phyloP scores from a whole-genome alignment of 2,888 invertebrate genomes.

The Linhomoeus sp. region DNA sequence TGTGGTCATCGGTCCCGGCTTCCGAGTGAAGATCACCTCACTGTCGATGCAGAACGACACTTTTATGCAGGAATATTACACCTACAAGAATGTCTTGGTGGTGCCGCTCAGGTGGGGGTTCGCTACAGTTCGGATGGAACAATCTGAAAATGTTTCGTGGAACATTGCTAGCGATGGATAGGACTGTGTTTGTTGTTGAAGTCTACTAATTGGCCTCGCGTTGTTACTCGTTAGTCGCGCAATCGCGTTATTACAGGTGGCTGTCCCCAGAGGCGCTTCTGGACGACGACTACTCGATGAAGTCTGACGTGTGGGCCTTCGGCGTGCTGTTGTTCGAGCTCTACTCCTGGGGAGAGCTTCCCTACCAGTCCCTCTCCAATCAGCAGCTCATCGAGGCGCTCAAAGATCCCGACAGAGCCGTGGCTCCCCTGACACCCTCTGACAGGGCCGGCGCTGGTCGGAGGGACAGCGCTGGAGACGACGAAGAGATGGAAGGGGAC shows the following conservation, averaged over 20 bases:
- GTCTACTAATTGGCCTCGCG: too few relatives aligned
- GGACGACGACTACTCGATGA: conserved; percentile 73
- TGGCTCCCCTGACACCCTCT: not conserved
- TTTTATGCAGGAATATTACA: conserved; percentile 70
- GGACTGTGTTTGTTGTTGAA: too few relatives aligned
- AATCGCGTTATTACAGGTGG: too few relatives aligned
- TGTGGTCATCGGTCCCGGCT: conserved; percentile 56
- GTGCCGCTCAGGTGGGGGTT: not conserved
- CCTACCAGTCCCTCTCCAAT: conserved; percentile 56
- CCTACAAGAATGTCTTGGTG: conserved; percentile 43
- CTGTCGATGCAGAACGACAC: conserved; percentile 39
- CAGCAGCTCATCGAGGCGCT: conserved; percentile 40
- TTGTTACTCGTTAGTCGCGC: too few relatives aligned
- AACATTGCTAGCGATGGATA: too few relatives aligned
- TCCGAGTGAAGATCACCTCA: conserved; percentile 50
- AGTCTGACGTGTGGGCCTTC: conserved; percentile 78
- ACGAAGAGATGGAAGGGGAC: not conserved
- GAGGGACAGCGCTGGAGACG: conserved; percentile 7
- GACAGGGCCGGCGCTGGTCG: not conserved
- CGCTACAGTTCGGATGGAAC: too few relatives aligned
- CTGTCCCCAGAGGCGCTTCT: conserved; percentile 65
- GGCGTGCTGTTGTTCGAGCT: conserved; percentile 77
- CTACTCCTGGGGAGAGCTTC: conserved; percentile 53
- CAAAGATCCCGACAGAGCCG: conserved; percentile 8
- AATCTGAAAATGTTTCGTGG: too few relatives aligned